These are phyloP conservation scores for Meliscaeva auricollis DNA, from an alignment of 2,888 invertebrate species.

Conservation along the genomic window DNA sequence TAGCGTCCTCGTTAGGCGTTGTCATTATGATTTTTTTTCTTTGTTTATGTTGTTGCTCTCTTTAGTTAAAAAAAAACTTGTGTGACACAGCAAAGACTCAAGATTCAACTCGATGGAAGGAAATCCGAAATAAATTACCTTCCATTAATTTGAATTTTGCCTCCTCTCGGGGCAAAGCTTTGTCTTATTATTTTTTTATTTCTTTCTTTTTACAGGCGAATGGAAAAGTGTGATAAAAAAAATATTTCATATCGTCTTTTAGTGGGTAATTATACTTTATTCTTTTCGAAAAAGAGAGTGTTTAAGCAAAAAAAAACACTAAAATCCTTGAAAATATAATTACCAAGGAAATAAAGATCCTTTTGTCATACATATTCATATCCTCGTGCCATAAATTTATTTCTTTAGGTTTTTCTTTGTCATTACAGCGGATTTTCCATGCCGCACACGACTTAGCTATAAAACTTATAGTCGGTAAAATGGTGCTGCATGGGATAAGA, in stretches of 20 bases:
- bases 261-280: slow-evolving; percentile 50
- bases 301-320: slow-evolving; percentile 20
- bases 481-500: background rate
- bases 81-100: background rate
- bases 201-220: background rate
- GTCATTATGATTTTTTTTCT: slow-evolving; percentile 28
- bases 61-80: background rate
- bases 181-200: slow-evolving; percentile 5
- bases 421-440: background rate
- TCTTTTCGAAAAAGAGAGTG: slow-evolving; percentile 7
- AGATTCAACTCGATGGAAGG: background rate
- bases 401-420: slow-evolving; percentile 21
- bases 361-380: slow-evolving; percentile 41
- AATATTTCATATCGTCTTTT: slow-evolving; percentile 28
- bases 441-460: background rate
- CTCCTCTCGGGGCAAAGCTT: slow-evolving; percentile 13
- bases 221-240: slow-evolving; percentile 57
- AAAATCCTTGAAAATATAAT: slow-evolving; percentile 36
- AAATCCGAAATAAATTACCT: slow-evolving; percentile 70
- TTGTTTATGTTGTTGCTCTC: background rate
- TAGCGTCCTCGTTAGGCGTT: slow-evolving; percentile 55
- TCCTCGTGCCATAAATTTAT: slow-evolving; percentile 64
- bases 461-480: background rate
- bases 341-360: slow-evolving; percentile 49
- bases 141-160: slow-evolving; percentile 62